Evolutionary conservation across 1,140 invertebrate genomes (phyloP), one percentile per base, ranked within the genome.

Genomic region (Panagrolaimus sp.): DNA sequence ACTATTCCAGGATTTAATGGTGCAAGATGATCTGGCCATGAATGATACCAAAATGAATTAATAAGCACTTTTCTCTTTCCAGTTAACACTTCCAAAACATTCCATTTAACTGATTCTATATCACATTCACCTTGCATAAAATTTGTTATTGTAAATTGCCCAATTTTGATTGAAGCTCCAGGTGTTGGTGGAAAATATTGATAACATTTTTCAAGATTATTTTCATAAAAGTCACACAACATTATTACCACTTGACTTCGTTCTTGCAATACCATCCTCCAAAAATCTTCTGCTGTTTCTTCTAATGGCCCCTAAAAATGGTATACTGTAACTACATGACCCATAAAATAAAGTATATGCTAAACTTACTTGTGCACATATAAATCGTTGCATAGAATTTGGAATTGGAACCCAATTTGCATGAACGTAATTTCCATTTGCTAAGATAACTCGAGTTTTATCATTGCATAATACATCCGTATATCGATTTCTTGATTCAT

Each of bases 221-320:
- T 74, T 74, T 83, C 81, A 63, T 78, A 72, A 42, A 84, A 73
- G 57, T 82, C 66, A 3, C 84, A 84, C 9, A 85, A 71, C 84
- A 85, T 85, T 14, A 85, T 80, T 64, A 85, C 78, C 27, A 82
- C 76, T 0, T 74, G 62, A 9, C 78, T 74, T 66, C 80, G 75
- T 70, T 85, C 80, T 65, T 84, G 80, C 82, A 84, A 85, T 16
- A 85, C 72, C 81, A 85, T 84, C 38, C 75, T 69, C 84, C 84
- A 85, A 72, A 85, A 85, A 65, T 84, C 83, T 72, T 80, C 75
- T 38, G 82, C 73, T 11, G 84, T 85, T 14, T 73, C 68, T 46
- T 70, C 70, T 65, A 82, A 70, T 25, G 83, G 83, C 63, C 84
- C 85, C 82, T 85, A 75, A 64, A 75, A 47, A 5, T 1, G n/a